Percentiles rank a stretch among this genome's conserved stretches.
These are phyloP conservation scores for Microctenopoma stevenorrisi DNA, from an alignment of 2,797 vertebrate genomes.

Conservation along the genomic window DNA sequence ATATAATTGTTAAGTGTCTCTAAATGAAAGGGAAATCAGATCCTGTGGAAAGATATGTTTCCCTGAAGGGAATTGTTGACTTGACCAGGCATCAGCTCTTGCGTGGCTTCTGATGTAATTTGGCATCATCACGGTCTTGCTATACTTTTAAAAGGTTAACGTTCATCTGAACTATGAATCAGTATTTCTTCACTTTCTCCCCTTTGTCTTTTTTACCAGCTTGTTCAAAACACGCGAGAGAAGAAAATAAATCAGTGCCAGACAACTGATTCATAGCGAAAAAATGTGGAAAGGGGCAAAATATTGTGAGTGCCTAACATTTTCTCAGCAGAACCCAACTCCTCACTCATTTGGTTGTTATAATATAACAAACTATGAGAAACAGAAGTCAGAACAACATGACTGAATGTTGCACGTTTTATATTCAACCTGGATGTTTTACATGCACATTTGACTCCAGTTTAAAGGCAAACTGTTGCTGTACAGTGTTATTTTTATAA, in stretches of 20 bases:
- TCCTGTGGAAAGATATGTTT: not conserved
- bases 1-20: not conserved
- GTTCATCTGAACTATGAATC: not conserved
- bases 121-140: not conserved
- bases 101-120: conserved; percentile 10
- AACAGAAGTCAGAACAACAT: conserved; percentile 13
- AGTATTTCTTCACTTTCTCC: conserved; percentile 21
- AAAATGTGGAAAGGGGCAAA: conserved; percentile 55
- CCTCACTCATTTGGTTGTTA: conserved; percentile 17
- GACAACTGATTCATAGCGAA: conserved; percentile 52
- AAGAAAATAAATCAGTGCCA: conserved; percentile 24
- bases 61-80: no score
- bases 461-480: no score
- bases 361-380: conserved; percentile 21
- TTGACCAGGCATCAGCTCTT: no score
- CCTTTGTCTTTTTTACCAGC: conserved; percentile 7
- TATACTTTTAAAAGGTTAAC: conserved; percentile 8
- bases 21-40: not conserved
- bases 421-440: conserved; percentile 34
- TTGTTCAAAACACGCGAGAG: conserved; percentile 26
- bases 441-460: not conserved
- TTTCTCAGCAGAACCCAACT: conserved; percentile 18
- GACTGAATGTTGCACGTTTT: conserved; percentile 3
- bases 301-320: conserved; percentile 1
- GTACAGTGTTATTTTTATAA: not conserved